These are phyloP conservation scores for Corvus cornix DNA, from an alignment of 2,113 vertebrate species.

Conservation along the genomic window DNA sequence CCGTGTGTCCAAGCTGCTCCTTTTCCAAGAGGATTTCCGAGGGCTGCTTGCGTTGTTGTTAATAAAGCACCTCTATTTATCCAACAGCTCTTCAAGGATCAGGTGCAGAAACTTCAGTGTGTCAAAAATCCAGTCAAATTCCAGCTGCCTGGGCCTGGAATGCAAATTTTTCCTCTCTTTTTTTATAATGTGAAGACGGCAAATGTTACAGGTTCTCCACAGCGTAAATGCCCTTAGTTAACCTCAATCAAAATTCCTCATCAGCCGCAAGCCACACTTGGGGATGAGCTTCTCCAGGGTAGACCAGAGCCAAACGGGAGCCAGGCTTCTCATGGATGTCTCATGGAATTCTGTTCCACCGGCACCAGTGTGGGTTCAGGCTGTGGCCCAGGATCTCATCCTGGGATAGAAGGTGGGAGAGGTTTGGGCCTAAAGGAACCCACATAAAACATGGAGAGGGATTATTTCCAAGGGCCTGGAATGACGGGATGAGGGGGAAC, in stretches of 20 bases:
- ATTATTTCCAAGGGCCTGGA: too few species aligned
- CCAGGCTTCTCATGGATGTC: neutral
- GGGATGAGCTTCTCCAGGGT: neutral
- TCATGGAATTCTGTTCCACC: neutral
- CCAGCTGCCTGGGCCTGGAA: neutral
- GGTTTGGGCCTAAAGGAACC: neutral
- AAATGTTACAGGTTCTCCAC: neutral
- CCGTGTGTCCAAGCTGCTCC: neutral
- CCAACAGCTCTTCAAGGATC: neutral
- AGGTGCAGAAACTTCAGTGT: neutral
- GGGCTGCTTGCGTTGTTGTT: neutral
- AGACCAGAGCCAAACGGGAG: neutral
- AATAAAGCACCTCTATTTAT: neutral
- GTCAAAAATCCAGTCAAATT: neutral
- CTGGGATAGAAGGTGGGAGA: neutral
- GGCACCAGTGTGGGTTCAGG: neutral
- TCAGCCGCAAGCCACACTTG: neutral
- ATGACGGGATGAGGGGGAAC: rapidly evolving
- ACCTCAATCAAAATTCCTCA: neutral
- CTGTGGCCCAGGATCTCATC: neutral
- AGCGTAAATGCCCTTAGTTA: neutral
- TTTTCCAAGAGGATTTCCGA: neutral
- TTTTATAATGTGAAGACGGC: neutral
- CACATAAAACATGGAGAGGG: neutral
- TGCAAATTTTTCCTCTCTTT: neutral